These are phyloP conservation scores for Octopus sinensis DNA, from an alignment of 1,140 invertebrate genomes.

Conservation along the genomic window DNA sequence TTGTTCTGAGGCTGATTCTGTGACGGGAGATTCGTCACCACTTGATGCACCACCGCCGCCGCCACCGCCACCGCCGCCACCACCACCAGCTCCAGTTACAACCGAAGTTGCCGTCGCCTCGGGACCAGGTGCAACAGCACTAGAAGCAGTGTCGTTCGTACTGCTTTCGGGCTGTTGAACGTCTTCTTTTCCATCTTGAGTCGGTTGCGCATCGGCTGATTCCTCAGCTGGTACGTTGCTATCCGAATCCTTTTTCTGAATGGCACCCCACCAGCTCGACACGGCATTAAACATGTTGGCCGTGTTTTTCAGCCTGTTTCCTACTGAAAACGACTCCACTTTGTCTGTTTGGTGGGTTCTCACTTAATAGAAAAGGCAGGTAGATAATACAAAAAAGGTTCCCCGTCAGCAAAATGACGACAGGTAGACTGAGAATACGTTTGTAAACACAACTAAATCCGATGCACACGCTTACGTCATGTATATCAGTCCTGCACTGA, in stretches of 20 bases:
- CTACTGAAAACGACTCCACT: conserved; percentile 13
- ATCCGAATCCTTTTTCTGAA: conserved; percentile 32
- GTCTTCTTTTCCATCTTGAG: conserved; percentile 24
- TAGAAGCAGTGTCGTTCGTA: conserved; percentile 25
- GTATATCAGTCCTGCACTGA: no score
- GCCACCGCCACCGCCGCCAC: not conserved
- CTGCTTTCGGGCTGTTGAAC: conserved; percentile 30
- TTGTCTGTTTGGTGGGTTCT: not conserved
- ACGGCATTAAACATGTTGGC: conserved; percentile 49
- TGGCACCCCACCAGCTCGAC: conserved; percentile 48
- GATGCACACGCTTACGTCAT: no score
- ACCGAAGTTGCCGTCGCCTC: conserved; percentile 19
- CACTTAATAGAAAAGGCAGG: no score
- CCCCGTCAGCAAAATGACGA: no score
- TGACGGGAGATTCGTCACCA: conserved; percentile 15
- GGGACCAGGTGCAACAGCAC: conserved; percentile 24
- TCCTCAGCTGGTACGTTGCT: conserved; percentile 45
- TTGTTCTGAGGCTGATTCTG: not conserved
- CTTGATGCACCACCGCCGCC: not conserved
- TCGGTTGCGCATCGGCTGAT: conserved; percentile 33
- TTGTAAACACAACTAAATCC: no score
- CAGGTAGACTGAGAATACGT: no score
- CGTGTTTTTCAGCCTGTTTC: conserved; percentile 9
- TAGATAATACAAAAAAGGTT: no score
- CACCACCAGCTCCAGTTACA: conserved; percentile 18